Base-by-base conservation (phyloP, 2,888 invertebrate genomes). In the Ormyrus thymus region DNA sequence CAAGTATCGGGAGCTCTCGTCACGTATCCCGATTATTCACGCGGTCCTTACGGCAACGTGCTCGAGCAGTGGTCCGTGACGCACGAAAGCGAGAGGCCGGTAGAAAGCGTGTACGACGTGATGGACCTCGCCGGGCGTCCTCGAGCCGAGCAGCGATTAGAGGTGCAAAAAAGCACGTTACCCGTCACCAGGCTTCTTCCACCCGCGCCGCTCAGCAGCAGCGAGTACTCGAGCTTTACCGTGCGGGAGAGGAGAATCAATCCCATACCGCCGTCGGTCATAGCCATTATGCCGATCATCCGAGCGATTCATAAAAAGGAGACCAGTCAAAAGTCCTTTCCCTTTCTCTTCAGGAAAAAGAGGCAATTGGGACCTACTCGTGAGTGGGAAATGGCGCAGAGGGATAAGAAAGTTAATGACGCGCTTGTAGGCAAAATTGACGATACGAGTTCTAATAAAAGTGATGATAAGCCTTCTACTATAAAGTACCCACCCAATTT, bases 131-230 rank as follows among this genome's bases (percentile, higher is more conserved):
- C 11, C 45, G 53, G 65, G 6, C 74, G 66, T 72, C 66, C 78
- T 64, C 66, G 58, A 15, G 56, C 51, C 13, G 59, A 59, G 15
- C 46, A 3, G 29, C 29, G 3, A 29, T 29, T 50, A 6, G 45
- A 8, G n/a, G 10, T 10, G 50, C 79, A 78, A 78, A 73, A 75
- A 76, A 73, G 55, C 51, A 43, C 46, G 13, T 45, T 72, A 9
- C 82, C 83, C 9, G 64, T 80, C 46, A 83, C 82, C 6, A 77
- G 72, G 51, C 84, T 86, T 65, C 73, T 83, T 9, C 85, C 86
- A 61, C 85, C 86, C 6, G 66, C 83, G 9, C 84, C 83, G 7
- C 70, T 78, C 3, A 81, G 82, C 53, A 70, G 56, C 15, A 84
- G 83, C 58, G 82, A 83, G 50, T 85, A 86, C 29, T 79, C 83